Evolutionary conservation across 1,140 invertebrate species (phyloP).

Genomic region (Zaprionus kolodkinae): DNA sequence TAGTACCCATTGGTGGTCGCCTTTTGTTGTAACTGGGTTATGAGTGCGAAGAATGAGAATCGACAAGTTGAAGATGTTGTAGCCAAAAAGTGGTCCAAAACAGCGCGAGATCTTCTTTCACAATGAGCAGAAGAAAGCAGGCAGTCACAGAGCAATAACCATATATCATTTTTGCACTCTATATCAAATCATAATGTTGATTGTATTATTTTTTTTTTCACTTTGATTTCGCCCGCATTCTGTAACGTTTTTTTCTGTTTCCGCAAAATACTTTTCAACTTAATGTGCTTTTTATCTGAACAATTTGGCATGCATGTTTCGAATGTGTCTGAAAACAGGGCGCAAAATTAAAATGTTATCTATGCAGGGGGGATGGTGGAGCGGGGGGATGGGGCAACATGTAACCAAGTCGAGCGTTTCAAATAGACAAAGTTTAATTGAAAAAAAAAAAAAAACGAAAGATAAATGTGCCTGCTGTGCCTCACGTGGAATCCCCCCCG

Average conservation of each 20-base stretch:
- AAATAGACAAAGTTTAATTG: constrained; percentile 63
- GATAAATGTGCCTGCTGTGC: constrained; percentile 48
- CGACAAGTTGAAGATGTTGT: neutral
- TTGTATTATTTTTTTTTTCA: neutral
- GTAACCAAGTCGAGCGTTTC: constrained; percentile 36
- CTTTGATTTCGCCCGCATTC: constrained; percentile 27
- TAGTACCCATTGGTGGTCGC: constrained; percentile 22
- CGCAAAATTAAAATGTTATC: constrained; percentile 60
- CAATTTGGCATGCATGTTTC: constrained; percentile 62
- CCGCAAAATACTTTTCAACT: constrained; percentile 49
- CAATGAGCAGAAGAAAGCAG: neutral
- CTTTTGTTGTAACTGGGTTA: constrained; percentile 50
- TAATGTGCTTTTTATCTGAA: constrained; percentile 65
- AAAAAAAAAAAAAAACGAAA: constrained; percentile 61
- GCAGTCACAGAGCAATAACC: neutral
- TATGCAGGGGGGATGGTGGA: constrained; percentile 50
- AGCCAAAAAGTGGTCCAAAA: neutral
- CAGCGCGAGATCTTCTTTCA: neutral
- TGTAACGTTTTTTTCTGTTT: constrained; percentile 37
- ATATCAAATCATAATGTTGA: neutral
- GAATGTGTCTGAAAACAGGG: constrained; percentile 34
- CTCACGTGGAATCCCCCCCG: neutral
- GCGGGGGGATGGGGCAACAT: constrained; percentile 2
- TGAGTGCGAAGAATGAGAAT: constrained; percentile 26
- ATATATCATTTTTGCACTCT: neutral